Conservation (phyloP, 2,797 vertebrate genomes). For the Rachycentron canadum region DNA sequence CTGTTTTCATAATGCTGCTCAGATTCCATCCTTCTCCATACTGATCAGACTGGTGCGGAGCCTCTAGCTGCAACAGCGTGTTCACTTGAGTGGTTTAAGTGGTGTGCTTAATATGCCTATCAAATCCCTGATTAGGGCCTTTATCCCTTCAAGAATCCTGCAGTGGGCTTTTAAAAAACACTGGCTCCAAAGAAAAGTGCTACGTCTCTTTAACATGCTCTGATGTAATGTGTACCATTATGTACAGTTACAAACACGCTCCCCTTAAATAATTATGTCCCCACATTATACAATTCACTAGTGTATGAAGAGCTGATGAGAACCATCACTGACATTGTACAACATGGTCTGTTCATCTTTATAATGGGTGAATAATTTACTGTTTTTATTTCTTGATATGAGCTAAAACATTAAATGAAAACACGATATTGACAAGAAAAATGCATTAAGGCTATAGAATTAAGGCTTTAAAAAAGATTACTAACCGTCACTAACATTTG, state of each 20-base stretch:
- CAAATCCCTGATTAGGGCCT: conserved; percentile 77
- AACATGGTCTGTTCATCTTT: conserved; percentile 24
- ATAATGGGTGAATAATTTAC: conserved; percentile 34
- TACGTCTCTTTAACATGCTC: conserved; percentile 55
- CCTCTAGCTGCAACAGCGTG: conserved; percentile 59
- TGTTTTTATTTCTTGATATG: conserved; percentile 38
- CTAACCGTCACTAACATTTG: conserved; percentile 40
- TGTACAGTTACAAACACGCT: conserved; percentile 45
- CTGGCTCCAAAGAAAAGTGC: conserved; percentile 72
- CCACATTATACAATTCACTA: conserved; percentile 41
- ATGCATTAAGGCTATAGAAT: conserved; percentile 69
- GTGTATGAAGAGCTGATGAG: conserved; percentile 29
- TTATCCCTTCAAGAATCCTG: conserved; percentile 74
- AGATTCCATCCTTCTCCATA: conserved; percentile 21
- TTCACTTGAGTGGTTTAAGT: conserved; percentile 78
- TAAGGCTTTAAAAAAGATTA: conserved; percentile 64
- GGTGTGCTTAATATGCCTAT: conserved; percentile 66
- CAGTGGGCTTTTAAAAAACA: conserved; percentile 50
- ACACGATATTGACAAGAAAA: conserved; percentile 34
- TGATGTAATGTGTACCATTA: conserved; percentile 55
- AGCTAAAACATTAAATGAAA: conserved; percentile 30
- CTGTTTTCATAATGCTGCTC: conserved; percentile 35
- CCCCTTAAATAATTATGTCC: conserved; percentile 5
- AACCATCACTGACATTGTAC: conserved; percentile 25
- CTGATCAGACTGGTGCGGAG: conserved; percentile 55